Evolutionary conservation across 2,888 invertebrate species (phyloP), one percentile per base, ranked within the genome.

Genomic region (Lottia scabra): DNA sequence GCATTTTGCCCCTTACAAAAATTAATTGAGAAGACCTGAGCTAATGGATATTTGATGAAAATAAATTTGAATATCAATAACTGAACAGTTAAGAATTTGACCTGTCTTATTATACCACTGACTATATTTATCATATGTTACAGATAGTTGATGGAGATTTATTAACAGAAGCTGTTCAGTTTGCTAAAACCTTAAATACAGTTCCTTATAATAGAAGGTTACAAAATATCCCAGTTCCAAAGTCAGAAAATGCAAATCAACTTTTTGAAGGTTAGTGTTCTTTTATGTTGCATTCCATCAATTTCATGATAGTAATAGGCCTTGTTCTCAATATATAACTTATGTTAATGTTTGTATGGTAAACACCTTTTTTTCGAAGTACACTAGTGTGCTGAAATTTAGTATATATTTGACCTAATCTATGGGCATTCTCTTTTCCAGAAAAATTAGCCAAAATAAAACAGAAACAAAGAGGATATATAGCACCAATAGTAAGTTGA

Each of bases 401-500:
- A 5, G 30, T 30, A 30, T 2, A 4, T 5, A 4, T 30, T 30
- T 30, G 3, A 8, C 38, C 5, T 8, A 38, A 38, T 8, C 8
- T 38, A 38, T 38, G 10, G 38, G 38, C 38, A 38, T 6, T 38
- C 10, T 38, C 38, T 68, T 44, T 76, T 81, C 13, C 76, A 87
- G 87, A 75, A 73, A 85, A 83, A 12, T 67, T 86, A 70, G 70
- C 71, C 0, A 75, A 79, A 66, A 84, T 83, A 2, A 83, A 83
- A 65, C 79, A 71, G 48, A 86, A 80, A 70, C 82, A 76, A 66
- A 82, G 75, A 71, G 87, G 87, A 62, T 79, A 78, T 67, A 80
- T 83, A 38, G 87, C 88, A 15, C 87, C 88, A 46, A 73, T 87
- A 66, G 88, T 88, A 78, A 83, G 83, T 81, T 62, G 64, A 46